Conservation (phyloP, 2,113 vertebrate species). For the Phyllopteryx taeniolatus region DNA sequence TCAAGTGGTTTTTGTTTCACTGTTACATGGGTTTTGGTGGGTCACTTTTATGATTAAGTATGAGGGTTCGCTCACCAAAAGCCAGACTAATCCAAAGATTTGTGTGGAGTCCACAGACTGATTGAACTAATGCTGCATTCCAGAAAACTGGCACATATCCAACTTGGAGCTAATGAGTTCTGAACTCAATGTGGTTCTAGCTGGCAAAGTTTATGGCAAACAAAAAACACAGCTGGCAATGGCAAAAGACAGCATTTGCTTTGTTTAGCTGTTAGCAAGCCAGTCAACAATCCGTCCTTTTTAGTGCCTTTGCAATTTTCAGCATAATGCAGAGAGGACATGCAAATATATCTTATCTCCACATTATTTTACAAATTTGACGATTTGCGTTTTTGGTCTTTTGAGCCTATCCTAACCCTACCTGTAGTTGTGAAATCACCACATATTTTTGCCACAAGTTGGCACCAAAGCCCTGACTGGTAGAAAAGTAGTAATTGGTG, state of each 20-base stretch:
- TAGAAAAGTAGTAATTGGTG: too few relatives aligned
- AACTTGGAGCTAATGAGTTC: background rate
- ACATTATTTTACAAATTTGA: too few relatives aligned
- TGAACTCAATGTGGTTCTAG: background rate
- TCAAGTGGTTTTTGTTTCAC: background rate
- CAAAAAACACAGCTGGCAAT: too few relatives aligned
- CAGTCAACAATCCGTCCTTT: background rate
- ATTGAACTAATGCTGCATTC: background rate
- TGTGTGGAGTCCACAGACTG: background rate
- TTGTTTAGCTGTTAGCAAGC: too few relatives aligned
- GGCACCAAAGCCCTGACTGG: too few relatives aligned
- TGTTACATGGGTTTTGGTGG: background rate
- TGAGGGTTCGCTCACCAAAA: background rate
- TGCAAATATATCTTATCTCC: too few relatives aligned
- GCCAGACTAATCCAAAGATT: background rate
- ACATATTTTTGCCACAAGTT: too few relatives aligned
- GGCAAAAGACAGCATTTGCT: too few relatives aligned
- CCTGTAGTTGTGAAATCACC: too few relatives aligned
- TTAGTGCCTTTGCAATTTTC: background rate
- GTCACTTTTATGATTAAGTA: background rate
- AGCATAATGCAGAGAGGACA: background rate
- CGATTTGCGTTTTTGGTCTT: too few relatives aligned
- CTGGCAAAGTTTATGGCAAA: too few relatives aligned
- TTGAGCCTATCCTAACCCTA: too few relatives aligned
- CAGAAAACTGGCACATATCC: background rate